Conservation (phyloP, 64 coral and sea anemone species). For the Stichodactyla helianthus region DNA sequence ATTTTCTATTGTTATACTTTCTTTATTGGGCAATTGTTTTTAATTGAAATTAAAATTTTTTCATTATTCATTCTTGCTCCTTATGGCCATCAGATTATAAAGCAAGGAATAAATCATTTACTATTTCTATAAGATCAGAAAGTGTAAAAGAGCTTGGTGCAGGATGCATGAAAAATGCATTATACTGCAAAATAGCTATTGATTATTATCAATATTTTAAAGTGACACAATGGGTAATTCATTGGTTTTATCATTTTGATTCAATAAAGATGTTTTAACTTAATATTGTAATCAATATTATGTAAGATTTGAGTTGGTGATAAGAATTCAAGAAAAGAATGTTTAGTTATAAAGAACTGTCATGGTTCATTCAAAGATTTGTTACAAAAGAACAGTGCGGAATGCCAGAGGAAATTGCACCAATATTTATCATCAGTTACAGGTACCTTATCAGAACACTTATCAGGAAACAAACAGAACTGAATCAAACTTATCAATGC, state of each 20-base stretch:
- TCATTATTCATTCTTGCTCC: no score
- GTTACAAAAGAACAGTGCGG: background rate
- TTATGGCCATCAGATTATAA: no score
- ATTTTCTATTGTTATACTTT: no score
- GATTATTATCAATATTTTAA: background rate
- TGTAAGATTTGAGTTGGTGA: background rate
- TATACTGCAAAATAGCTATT: no score
- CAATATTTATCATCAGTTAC: background rate
- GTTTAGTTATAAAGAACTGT: background rate
- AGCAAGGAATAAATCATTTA: no score
- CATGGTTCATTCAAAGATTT: background rate
- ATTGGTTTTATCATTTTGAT: background rate
- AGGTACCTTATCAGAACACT: background rate
- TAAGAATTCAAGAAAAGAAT: background rate
- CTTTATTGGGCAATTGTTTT: background rate
- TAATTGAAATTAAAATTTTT: background rate
- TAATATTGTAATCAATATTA: background rate
- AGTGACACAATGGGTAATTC: background rate
- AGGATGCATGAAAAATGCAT: no score
- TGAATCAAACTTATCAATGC: background rate
- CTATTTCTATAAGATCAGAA: no score
- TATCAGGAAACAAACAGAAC: background rate
- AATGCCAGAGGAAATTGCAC: background rate
- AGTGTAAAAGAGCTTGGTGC: no score
- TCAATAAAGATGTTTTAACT: conserved; percentile 6